Base-by-base conservation (phyloP, 2,888 invertebrate genomes). In the Drosophila aldrichi region DNA sequence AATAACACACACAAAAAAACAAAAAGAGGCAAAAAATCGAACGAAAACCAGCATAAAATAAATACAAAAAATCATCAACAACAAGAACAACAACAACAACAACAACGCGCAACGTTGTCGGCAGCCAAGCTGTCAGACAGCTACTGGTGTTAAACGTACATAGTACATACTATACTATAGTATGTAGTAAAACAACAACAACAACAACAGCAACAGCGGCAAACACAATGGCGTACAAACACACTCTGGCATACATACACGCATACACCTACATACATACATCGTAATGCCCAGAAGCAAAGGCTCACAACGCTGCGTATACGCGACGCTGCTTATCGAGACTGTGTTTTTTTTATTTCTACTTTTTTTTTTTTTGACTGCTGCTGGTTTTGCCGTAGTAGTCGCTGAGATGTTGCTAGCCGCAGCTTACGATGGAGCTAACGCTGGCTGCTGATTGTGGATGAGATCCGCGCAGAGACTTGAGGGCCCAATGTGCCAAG, bases 61-160 rank as follows among this genome's bases (percentile, higher is more conserved):
- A 70, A 77, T 74, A 72, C 59, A 57, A 32, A 32, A 32, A 62
- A 48, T 12, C 41, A 41, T 20, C 43, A 43, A 10, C 51, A 57
- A 20, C 43, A 70, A 73, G 63, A 68, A 40, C 72, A 57, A 20
- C 43, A 70, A 73, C 65, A 68, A 40, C 72, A n/a, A n/a, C n/a
- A n/a, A n/a, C n/a, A n/a, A n/a, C n/a, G 65, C 70, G 62, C 64
- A 55, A 48, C 77, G 72, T 49, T 69, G 85, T 79, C 86, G 81
- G 72, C 82, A 84, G 88, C 78, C 87, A 90, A 90, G 90, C 89
- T 75, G 84, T 90, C 90, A 86, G 89, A 84, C 85, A 90, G 85
- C 85, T 86, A 86, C 85, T 90, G 85, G 85, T 86, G 90, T 86
- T 86, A 80, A 86, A 76, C 85, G 90, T 90, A 84, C 82, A 84